Evolutionary conservation across 1,140 invertebrate species (phyloP).

Genomic region (Hyposmocoma kahamanoa): DNA sequence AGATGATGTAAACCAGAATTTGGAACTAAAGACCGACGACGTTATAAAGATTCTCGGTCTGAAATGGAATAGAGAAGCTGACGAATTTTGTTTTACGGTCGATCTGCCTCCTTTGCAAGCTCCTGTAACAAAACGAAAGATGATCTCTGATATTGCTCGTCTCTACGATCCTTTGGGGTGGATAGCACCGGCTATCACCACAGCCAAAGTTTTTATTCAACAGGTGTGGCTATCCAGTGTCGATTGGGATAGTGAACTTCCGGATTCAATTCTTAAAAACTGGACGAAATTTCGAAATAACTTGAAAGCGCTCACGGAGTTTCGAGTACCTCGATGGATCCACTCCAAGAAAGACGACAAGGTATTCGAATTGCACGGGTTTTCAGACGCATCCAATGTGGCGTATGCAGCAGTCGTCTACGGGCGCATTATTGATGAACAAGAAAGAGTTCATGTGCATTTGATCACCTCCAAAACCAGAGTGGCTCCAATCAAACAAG

Average conservation of each 20-base stretch:
- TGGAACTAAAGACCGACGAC: constrained; percentile 23
- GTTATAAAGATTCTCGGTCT: constrained; percentile 43
- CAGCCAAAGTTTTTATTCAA: constrained; percentile 52
- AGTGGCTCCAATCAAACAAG: constrained; percentile 48
- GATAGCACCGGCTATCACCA: constrained; percentile 38
- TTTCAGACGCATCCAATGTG: constrained; percentile 16
- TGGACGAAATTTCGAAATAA: constrained; percentile 13
- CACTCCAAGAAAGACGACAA: constrained; percentile 6
- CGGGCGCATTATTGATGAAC: constrained; percentile 16
- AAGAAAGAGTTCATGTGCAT: constrained; percentile 14
- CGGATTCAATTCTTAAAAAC: constrained; percentile 9
- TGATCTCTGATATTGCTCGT: constrained; percentile 40
- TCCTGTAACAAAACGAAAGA: constrained; percentile 34
- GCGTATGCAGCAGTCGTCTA: constrained; percentile 29
- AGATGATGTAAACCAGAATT: constrained; percentile 15
- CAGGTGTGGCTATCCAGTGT: constrained; percentile 37
- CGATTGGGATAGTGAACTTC: too few species aligned
- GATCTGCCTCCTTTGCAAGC: constrained; percentile 11
- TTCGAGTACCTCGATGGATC: constrained; percentile 15
- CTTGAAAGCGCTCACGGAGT: constrained; percentile 8
- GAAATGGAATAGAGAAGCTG: constrained; percentile 27
- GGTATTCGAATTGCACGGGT: constrained; percentile 15
- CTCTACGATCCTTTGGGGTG: constrained; percentile 44
- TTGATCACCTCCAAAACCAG: constrained; percentile 47
- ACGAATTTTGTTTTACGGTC: constrained; percentile 26